Evolutionary conservation across 1,140 invertebrate genomes (phyloP), one percentile per base, ranked within the genome.

Genomic region (Dinoponera quadriceps): DNA sequence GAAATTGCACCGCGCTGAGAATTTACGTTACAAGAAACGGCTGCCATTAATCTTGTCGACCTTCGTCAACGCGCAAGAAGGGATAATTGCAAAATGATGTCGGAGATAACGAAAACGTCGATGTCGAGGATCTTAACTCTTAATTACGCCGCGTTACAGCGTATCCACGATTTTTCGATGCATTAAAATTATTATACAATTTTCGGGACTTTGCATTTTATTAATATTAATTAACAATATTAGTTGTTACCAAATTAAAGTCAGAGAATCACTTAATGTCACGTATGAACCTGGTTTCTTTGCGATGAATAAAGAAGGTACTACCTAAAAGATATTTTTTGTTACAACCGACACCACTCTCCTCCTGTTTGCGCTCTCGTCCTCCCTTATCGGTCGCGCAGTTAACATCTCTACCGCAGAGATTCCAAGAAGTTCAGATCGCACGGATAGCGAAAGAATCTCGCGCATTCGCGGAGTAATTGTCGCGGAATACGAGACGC

Each of bases 11-110:
- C 65, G 72, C 29, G 54, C 33, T 33, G 84, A 77, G 80, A 59
- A 87, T 83, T 86, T 83, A 86, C 74, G 80, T 83, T 68, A 72
- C 69, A 62, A 73, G 59, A 66, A 83, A 69, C 74, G 77, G 55
- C 14, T 38, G 49, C 84, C 68, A 73, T 85, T 87, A 86, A 71
- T 81, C 74, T 81, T 71, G 54, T 68, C 27, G 51, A 59, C 14
- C 29, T 14, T 25, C 18, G 62, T 77, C 63, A 63, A 84, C 59
- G 54, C 25, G 51, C 29, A 54, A 82, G 25, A 85, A 85, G 71
- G 49, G 75, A 49, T 69, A 71, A 84, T 44, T 72, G 68, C 60
- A 59, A 57, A 51, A 68, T 54, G 29, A 51, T 59, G 9, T 51
- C 14, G 29, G 29, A 73, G 25, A 68, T 68, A 38, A 25, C 51